Evolutionary conservation across 2,797 vertebrate species (phyloP), one percentile per base, ranked within the genome.

Genomic region (Coracias cyanogaster): DNA sequence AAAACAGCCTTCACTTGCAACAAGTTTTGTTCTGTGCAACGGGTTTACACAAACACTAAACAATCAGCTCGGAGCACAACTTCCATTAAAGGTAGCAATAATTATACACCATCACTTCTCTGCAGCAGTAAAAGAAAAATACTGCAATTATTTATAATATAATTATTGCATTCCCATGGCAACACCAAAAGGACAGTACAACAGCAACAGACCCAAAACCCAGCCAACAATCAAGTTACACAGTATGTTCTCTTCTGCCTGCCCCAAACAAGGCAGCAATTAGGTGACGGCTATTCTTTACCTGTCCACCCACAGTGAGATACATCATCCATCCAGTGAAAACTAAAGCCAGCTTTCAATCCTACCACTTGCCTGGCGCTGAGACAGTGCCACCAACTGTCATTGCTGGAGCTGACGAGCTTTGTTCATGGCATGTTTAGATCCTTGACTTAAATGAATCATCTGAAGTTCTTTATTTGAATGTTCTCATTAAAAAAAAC

Each of bases 81-180:
- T 72, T 52, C 57, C 70, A 49, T 77, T 77, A 94, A 96, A 97
- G 65, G 81, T 69, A 82, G 84, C 8, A 21, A 37, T 92, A 95
- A 97, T 95, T 96, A 93, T 6, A 86, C 84, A 95, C 86, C 61
- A 78, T 37, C 25, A 49, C 26, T 78, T 96, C 54, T 85, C 93
- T 72, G 39, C 71, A 61, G 91, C 37, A 86, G 87, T 31, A 91
- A 95, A 93, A 89, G 77, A 90, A 90, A 58, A 96, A 80, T 3
- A 15, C 82, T 93, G 62, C 48, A 57, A 26, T 93, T 94, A 94
- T 79, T 82, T 67, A 62, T 67, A 94, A 93, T 28, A 7, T 73
- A 94, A 92, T 94, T 89, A 89, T 41, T 93, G 54, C 52, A 90
- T 84, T 90, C 76, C 87, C 95, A 95, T 84, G 82, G 90, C 81